Percentiles rank a stretch among this genome's conserved stretches.
Evolutionary conservation across 1,140 invertebrate species (phyloP).

Genomic region (Apis florea): DNA sequence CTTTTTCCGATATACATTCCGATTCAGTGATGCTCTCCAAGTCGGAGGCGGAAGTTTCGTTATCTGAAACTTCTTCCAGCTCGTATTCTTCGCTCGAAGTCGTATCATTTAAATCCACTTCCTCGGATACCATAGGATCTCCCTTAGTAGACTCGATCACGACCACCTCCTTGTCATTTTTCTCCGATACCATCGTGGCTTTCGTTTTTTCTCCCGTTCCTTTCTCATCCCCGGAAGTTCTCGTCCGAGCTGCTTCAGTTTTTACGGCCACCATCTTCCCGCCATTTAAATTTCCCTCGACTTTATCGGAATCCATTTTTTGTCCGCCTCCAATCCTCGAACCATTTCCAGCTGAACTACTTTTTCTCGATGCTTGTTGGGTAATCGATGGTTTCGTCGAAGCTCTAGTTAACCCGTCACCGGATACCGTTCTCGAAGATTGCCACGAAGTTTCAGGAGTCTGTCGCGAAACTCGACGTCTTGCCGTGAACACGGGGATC

Average conservation of each 20-base stretch:
- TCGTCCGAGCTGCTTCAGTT: background rate
- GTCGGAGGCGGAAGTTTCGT: conserved; percentile 32
- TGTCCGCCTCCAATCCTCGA: background rate
- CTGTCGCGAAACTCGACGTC: background rate
- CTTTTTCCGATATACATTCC: conserved; percentile 43
- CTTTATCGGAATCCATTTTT: background rate
- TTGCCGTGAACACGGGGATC: conserved; percentile 71
- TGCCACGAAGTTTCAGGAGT: background rate
- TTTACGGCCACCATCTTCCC: background rate
- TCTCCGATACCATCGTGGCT: too few species aligned
- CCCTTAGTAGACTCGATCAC: too few species aligned
- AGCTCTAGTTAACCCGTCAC: background rate
- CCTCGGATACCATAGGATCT: background rate
- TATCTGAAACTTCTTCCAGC: conserved; percentile 36
- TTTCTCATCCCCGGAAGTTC: background rate
- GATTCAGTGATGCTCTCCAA: conserved; percentile 47
- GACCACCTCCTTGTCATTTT: background rate
- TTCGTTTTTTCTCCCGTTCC: background rate
- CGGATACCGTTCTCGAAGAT: background rate
- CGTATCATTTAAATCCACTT: conserved; percentile 34
- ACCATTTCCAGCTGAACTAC: background rate
- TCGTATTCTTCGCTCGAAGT: conserved; percentile 57
- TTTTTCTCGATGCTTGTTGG: background rate
- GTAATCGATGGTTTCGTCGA: background rate
- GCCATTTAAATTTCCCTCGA: background rate